Evolutionary conservation across 2,113 vertebrate species (phyloP), one percentile per base, ranked within the genome.

Genomic region (Podocnemis expansa): DNA sequence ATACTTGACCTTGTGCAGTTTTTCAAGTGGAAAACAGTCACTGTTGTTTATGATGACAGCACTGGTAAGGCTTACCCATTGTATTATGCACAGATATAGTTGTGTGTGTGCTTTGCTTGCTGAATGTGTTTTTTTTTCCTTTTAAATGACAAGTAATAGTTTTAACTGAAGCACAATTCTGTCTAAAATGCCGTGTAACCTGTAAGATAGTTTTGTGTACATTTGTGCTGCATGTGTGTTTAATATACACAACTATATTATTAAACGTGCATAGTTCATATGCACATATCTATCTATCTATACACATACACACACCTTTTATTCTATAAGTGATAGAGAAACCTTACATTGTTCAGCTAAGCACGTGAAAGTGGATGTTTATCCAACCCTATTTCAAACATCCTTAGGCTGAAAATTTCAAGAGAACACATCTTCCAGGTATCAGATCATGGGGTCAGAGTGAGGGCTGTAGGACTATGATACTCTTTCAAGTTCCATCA

Each of bases 11-110:
- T 99, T 98, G 99, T 99, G 81, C 99, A 99, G 96, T 99, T 99
- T 98, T 99, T 99, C 98, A 99, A 99, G 97, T 99, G 99, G 99
- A 99, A 99, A 98, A 99, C 99, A 0, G 99, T 99, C 92, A 99
- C 99, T 0, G 99, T 99, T 94, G 99, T 99, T 55, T 99, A 99
- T 38, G 99, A 99, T 95, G 99, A 99, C 98, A 99, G 99, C 98
- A 99, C 99, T 76, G 99, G 99, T 99, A 98, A 99, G 99, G 96
- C 47, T 73, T 86, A 80, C 89, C 12, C 29, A 63, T 82, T 47
- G 47, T 22, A 70, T 47, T 91, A 0, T 54, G 9, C 70, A 38
- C 22, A 84, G 29, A 80, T 88, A 43, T 76, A 29, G 52, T 89
- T 47, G 75, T 2, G 5, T 29, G n/a, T 3, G 16, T 10, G 19